Percentiles rank a stretch among this genome's conserved stretches.
phyloP scores from a whole-genome alignment of 2,797 vertebrate species.

The Pelodytes ibericus region DNA sequence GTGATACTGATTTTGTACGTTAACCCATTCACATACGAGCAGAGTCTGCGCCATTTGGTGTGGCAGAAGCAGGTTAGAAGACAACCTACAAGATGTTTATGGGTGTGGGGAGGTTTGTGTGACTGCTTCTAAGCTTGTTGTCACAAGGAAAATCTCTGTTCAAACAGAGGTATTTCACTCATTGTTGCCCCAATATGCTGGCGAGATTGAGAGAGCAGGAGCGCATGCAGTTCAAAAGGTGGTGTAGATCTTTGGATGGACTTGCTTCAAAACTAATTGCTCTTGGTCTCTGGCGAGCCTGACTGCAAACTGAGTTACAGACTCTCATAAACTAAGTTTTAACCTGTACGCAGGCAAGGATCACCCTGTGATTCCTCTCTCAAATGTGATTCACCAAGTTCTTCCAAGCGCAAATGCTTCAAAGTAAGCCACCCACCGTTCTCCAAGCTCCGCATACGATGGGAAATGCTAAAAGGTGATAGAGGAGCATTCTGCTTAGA shows the following conservation, averaged over 20 bases:
- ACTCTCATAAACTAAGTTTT: constrained; percentile 57
- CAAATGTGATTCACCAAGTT: constrained; percentile 47
- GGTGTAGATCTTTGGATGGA: constrained; percentile 16
- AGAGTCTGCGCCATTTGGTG: not conserved
- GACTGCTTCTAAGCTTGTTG: not conserved
- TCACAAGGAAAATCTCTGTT: constrained; percentile 23
- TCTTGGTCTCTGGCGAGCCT: constrained; percentile 51
- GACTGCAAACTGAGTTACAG: constrained; percentile 40
- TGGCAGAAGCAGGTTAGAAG: constrained; percentile 7
- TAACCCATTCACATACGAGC: constrained; percentile 15
- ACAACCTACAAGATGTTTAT: constrained; percentile 5
- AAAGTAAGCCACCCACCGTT: constrained; percentile 22
- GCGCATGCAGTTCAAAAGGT: constrained; percentile 43
- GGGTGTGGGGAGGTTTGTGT: not conserved
- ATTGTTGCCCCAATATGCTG: not conserved
- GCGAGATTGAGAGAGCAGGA: not conserved
- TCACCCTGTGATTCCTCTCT: constrained; percentile 35
- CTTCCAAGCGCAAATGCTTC: constrained; percentile 51
- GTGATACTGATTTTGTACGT: constrained; percentile 17
- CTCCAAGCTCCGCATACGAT: constrained; percentile 7
- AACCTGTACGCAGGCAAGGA: constrained; percentile 32
- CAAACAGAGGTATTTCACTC: constrained; percentile 20
- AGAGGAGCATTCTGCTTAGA: constrained; percentile 29
- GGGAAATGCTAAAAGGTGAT: constrained; percentile 55
- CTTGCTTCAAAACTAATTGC: constrained; percentile 51